Percentiles rank a stretch among this genome's conserved stretches.
phyloP scores from a whole-genome alignment of 2,797 vertebrate genomes.

The Huso huso region DNA sequence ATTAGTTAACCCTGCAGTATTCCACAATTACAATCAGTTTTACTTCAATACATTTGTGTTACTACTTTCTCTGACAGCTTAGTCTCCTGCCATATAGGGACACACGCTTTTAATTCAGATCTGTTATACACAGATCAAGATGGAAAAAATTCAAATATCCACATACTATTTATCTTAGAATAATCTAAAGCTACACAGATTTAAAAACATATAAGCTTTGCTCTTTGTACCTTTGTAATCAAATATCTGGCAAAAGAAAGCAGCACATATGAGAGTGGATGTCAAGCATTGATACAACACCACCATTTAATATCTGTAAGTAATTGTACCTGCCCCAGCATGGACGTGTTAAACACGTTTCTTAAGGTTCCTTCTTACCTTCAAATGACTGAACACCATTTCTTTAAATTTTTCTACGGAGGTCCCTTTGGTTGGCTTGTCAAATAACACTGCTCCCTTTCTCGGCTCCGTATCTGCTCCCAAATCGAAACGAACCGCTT shows the following conservation, averaged over 20 bases:
- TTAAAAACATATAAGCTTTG: too few species aligned
- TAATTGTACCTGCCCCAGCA: too few species aligned
- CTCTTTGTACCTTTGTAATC: too few species aligned
- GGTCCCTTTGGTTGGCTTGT: slow-evolving; percentile 87
- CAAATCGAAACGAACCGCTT: slow-evolving; percentile 70
- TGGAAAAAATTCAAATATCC: not conserved
- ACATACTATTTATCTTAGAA: not conserved
- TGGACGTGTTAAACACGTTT: too few species aligned
- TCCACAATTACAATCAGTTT: not conserved
- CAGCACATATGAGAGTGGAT: too few species aligned
- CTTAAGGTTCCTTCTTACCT: slow-evolving; percentile 51
- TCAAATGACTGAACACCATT: slow-evolving; percentile 87
- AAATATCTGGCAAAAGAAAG: too few species aligned
- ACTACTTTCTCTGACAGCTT: not conserved
- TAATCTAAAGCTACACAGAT: too few species aligned
- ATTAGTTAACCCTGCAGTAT: too few species aligned
- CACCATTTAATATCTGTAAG: too few species aligned
- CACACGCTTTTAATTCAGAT: not conserved
- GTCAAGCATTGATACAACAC: too few species aligned
- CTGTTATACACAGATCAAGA: not conserved
- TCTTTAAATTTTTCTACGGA: slow-evolving; percentile 95
- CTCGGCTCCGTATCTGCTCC: slow-evolving; percentile 77
- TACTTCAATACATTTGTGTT: not conserved
- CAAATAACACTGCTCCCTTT: slow-evolving; percentile 75
- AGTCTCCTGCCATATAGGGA: not conserved